Evolutionary conservation across 1,140 invertebrate genomes (phyloP).

Genomic region (Drosophila ohnishii): DNA sequence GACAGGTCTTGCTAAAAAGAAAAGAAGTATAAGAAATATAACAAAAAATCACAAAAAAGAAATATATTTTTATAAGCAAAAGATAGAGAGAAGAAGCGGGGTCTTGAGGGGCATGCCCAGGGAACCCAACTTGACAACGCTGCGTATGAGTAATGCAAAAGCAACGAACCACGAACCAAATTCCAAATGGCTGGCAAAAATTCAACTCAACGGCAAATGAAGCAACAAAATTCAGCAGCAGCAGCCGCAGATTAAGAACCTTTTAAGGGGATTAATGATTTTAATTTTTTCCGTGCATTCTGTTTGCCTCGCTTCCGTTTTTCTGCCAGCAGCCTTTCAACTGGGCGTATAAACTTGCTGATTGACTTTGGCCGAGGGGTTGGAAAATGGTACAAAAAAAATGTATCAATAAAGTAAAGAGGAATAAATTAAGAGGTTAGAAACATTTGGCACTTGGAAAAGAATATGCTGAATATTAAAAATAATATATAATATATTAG

Average conservation of each 20-base stretch:
- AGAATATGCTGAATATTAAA: neutral
- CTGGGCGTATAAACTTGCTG: slow-evolving; percentile 9
- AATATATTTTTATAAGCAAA: neutral
- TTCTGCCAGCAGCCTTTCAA: neutral
- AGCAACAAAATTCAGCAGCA: slow-evolving; percentile 72
- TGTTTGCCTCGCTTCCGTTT: slow-evolving; percentile 36
- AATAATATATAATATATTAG: neutral
- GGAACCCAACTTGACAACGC: slow-evolving; percentile 52
- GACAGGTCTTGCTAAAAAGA: slow-evolving; percentile 41
- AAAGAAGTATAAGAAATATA: neutral
- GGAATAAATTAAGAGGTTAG: neutral
- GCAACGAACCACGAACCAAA: slow-evolving; percentile 2
- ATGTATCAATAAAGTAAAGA: neutral
- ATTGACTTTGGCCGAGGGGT: neutral
- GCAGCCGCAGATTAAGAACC: slow-evolving; percentile 81
- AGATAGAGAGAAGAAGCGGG: neutral
- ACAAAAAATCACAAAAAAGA: slow-evolving; percentile 4
- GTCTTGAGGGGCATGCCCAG: neutral
- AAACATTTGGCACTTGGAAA: neutral
- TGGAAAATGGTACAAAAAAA: neutral
- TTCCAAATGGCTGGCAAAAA: slow-evolving; percentile 17
- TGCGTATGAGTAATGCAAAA: slow-evolving; percentile 63
- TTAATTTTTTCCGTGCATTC: slow-evolving; percentile 57
- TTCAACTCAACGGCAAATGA: slow-evolving; percentile 53
- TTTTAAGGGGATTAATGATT: slow-evolving; percentile 81